These are phyloP conservation scores for Masnerella sp. DNA, from an alignment of 2,888 invertebrate species.

Conservation along the genomic window DNA sequence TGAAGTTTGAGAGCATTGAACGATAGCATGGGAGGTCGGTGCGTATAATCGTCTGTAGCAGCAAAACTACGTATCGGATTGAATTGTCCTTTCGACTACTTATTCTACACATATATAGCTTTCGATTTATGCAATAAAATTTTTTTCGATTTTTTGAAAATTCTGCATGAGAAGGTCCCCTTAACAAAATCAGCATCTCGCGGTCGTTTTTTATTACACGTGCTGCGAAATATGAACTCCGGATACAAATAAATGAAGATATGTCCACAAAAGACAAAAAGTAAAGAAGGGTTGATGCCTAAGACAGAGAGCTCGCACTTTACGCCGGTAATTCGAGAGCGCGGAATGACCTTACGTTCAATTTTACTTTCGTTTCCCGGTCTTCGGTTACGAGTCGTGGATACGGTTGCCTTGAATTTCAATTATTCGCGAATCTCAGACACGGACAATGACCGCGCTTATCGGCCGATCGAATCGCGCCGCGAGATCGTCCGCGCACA, in stretches of 20 bases:
- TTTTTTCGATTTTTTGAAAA: too few species aligned
- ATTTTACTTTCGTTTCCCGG: constrained; percentile 57
- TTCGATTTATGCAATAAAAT: too few species aligned
- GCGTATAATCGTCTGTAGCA: too few species aligned
- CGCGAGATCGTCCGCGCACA: constrained; percentile 16
- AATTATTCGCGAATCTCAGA: constrained; percentile 54
- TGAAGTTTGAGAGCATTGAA: too few species aligned
- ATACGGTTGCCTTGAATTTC: constrained; percentile 54
- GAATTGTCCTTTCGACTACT: too few species aligned
- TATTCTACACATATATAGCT: too few species aligned
- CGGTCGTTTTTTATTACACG: too few species aligned
- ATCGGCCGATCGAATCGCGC: constrained; percentile 37
- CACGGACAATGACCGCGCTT: constrained; percentile 51
- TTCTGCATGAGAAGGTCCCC: neutral
- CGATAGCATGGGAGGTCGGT: too few species aligned
- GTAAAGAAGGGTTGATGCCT: neutral
- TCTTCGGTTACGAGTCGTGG: constrained; percentile 34
- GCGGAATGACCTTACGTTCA: constrained; percentile 37
- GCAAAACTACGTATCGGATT: too few species aligned
- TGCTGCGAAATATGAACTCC: constrained; percentile 31
- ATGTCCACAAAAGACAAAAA: constrained; percentile 15
- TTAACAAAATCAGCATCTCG: neutral
- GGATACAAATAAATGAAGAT: constrained; percentile 21
- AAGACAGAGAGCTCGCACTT: constrained; percentile 28
- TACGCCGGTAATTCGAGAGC: constrained; percentile 38